These are phyloP conservation scores for Lycia hirtaria DNA, from an alignment of 2,888 invertebrate species.

Conservation along the genomic window DNA sequence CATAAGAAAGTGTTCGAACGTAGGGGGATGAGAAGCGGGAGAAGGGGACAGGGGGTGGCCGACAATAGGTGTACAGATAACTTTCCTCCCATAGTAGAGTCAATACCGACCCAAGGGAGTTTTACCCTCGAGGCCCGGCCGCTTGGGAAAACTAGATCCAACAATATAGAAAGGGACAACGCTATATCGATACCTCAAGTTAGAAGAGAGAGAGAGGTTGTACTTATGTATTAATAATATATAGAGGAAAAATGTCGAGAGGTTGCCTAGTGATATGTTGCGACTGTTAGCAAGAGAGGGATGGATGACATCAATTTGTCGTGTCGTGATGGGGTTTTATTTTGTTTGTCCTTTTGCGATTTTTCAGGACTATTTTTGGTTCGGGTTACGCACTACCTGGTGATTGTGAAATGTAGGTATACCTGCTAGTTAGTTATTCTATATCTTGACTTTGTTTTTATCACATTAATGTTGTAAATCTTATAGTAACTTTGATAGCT, in stretches of 20 bases:
- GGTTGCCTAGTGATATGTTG: slow-evolving; percentile 83
- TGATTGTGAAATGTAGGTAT: slow-evolving; percentile 3
- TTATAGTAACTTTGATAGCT: too few species aligned
- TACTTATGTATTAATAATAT: slow-evolving; percentile 85
- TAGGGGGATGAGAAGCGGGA: slow-evolving; percentile 59
- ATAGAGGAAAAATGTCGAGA: slow-evolving; percentile 85
- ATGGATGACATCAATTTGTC: slow-evolving; percentile 85
- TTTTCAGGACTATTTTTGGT: slow-evolving; percentile 52
- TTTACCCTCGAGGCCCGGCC: slow-evolving; percentile 84
- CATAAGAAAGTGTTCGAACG: slow-evolving; percentile 79
- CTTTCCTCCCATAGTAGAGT: slow-evolving; percentile 84
- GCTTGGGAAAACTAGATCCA: slow-evolving; percentile 86
- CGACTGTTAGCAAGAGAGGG: slow-evolving; percentile 83
- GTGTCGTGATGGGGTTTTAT: slow-evolving; percentile 85
- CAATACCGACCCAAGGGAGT: slow-evolving; percentile 85
- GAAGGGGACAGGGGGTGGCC: slow-evolving; percentile 64
- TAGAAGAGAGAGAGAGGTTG: slow-evolving; percentile 70
- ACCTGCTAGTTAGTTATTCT: too few species aligned
- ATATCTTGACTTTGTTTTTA: too few species aligned
- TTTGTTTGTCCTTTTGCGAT: slow-evolving; percentile 78
- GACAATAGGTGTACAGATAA: slow-evolving; percentile 85
- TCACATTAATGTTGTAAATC: too few species aligned
- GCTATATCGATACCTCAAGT: slow-evolving; percentile 57
- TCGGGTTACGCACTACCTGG: slow-evolving; percentile 20
- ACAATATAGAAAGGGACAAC: slow-evolving; percentile 83